These are phyloP conservation scores for Drosophila cardini DNA, from an alignment of 1,140 invertebrate species.

Conservation along the genomic window DNA sequence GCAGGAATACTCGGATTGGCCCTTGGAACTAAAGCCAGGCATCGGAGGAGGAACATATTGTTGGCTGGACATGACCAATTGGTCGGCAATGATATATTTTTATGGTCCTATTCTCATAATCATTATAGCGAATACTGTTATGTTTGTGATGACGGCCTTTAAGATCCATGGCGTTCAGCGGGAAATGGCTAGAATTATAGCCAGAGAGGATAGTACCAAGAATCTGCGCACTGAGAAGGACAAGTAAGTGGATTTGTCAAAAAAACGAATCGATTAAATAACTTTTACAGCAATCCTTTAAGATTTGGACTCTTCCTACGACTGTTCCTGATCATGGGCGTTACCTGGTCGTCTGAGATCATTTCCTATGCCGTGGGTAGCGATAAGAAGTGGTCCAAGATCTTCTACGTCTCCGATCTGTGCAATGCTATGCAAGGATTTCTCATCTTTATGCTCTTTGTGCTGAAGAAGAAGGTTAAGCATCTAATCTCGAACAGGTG, in stretches of 20 bases:
- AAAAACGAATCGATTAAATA: background rate
- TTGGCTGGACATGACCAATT: slow-evolving; percentile 86
- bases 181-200: slow-evolving; percentile 87
- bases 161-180: slow-evolving; percentile 88
- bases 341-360: slow-evolving; percentile 90
- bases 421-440: slow-evolving; percentile 86
- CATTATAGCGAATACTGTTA: slow-evolving; percentile 88
- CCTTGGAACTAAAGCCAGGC: slow-evolving; percentile 85
- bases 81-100: slow-evolving; percentile 89
- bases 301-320: slow-evolving; percentile 90
- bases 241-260: slow-evolving; percentile 85
- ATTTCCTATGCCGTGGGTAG: slow-evolving; percentile 86
- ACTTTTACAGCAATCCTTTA: slow-evolving; percentile 38
- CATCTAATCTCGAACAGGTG: slow-evolving; percentile 85
- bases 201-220: slow-evolving; percentile 86
- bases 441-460: slow-evolving; percentile 88
- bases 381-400: slow-evolving; percentile 75
- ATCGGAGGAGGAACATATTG: slow-evolving; percentile 86
- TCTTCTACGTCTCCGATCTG: slow-evolving; percentile 86
- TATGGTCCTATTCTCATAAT: slow-evolving; percentile 90
- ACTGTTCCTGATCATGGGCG: slow-evolving; percentile 90
- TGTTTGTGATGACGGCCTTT: slow-evolving; percentile 90
- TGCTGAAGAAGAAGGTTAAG: slow-evolving; percentile 87
- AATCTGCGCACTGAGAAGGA: slow-evolving; percentile 86
- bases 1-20: slow-evolving; percentile 85